Conservation (phyloP, 2,888 invertebrate species). For the Furcula furcula region DNA sequence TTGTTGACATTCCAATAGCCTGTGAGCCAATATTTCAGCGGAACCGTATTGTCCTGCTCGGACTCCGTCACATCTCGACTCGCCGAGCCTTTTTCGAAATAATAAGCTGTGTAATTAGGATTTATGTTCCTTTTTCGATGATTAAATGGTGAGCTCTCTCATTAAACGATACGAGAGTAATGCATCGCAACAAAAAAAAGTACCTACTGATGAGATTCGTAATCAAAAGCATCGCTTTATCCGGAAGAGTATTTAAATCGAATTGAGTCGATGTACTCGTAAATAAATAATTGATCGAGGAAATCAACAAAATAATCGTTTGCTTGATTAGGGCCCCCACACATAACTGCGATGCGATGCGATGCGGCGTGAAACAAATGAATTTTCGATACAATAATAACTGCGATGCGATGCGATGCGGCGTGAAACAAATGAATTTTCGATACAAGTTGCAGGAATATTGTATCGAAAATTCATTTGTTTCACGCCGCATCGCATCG, state of each 20-base stretch:
- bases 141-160: constrained; percentile 58
- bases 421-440: too few relatives aligned
- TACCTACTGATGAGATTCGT: constrained; percentile 51
- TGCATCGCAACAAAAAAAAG: constrained; percentile 45
- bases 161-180: constrained; percentile 50
- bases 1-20: constrained; percentile 19
- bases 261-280: background rate
- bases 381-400: too few relatives aligned
- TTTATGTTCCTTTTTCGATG: constrained; percentile 70
- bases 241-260: background rate
- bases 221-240: background rate
- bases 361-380: too few relatives aligned
- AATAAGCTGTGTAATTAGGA: constrained; percentile 75
- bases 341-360: too few relatives aligned
- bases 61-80: constrained; percentile 46
- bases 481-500: too few relatives aligned
- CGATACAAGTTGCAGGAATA: too few relatives aligned
- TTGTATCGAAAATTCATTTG: too few relatives aligned
- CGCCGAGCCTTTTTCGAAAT: constrained; percentile 59
- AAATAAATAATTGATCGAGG: too few relatives aligned
- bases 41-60: constrained; percentile 60
- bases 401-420: too few relatives aligned
- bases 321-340: too few relatives aligned
- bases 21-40: constrained; percentile 43
- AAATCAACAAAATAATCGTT: too few relatives aligned